Evolutionary conservation across 2,888 invertebrate genomes (phyloP).

Genomic region (Cerastis leucographa): DNA sequence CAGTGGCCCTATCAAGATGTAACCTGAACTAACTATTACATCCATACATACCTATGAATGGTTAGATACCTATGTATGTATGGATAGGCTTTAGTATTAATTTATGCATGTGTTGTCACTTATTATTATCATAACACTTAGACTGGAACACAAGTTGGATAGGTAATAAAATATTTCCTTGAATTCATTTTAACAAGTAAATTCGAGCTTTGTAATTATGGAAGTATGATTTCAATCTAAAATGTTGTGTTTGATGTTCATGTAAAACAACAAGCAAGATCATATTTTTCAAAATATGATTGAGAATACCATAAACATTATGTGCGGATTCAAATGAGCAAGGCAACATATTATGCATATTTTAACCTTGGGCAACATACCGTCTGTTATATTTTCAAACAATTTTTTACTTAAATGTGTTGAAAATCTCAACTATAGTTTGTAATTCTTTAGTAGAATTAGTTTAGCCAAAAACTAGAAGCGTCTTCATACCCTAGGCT

Average conservation of each 20-base stretch:
- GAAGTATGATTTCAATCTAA: not conserved
- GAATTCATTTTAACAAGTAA: conserved; percentile 5
- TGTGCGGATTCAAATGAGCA: not conserved
- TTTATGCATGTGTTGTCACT: conserved; percentile 29
- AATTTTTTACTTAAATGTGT: not conserved
- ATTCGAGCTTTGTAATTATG: not conserved
- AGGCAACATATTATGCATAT: not conserved
- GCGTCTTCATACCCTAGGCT: no score
- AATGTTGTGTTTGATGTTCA: not conserved
- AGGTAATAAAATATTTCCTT: conserved; percentile 16
- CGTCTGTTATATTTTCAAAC: not conserved
- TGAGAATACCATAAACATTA: not conserved
- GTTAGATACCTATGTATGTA: conserved; percentile 23
- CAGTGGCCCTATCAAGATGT: conserved; percentile 33
- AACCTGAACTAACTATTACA: conserved; percentile 33
- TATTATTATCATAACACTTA: conserved; percentile 34
- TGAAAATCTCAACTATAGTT: not conserved
- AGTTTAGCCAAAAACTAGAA: not conserved
- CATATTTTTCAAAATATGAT: not conserved
- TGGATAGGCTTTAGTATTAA: conserved; percentile 26
- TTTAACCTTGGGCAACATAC: conserved; percentile 2
- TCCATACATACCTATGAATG: no score
- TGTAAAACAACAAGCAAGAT: not conserved
- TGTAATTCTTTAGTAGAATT: not conserved
- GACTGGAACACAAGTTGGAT: conserved; percentile 5